A percentile compares a stretch with the other conserved stretches of the same genome.
Conservation (phyloP, 2,888 invertebrate genomes). For the Horisme vitalbata region DNA sequence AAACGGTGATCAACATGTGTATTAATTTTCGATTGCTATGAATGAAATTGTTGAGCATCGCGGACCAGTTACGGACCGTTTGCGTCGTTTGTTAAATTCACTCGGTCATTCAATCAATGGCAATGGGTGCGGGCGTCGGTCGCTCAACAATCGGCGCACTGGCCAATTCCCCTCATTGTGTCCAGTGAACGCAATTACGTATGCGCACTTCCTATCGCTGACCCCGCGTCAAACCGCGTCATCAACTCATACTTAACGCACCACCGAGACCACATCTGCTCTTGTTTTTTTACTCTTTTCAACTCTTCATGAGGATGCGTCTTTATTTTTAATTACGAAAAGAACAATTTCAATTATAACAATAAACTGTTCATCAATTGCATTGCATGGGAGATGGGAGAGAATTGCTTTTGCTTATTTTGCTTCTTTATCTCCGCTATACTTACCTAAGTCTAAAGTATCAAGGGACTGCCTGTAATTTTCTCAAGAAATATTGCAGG, state of each 20-base stretch:
- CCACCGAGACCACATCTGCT: conserved; percentile 58
- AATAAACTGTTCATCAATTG: conserved; percentile 34
- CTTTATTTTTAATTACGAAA: conserved; percentile 45
- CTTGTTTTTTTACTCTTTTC: conserved; percentile 46
- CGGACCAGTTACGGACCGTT: conserved; percentile 58
- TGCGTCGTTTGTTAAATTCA: conserved; percentile 69
- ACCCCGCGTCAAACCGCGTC: conserved; percentile 49
- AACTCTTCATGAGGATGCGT: conserved; percentile 50
- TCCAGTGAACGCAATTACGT: conserved; percentile 76
- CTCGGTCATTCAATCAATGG: conserved; percentile 77
- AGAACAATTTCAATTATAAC: conserved; percentile 46
- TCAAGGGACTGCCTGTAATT: conserved; percentile 13
- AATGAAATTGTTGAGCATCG: conserved; percentile 33
- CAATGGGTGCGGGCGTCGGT: conserved; percentile 77
- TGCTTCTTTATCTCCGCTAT: background rate
- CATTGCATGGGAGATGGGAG: conserved; percentile 40
- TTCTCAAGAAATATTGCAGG: conserved; percentile 17
- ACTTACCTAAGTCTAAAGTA: conserved; percentile 8
- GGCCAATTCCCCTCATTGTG: conserved; percentile 81
- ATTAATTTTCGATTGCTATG: conserved; percentile 20
- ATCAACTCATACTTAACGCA: conserved; percentile 33
- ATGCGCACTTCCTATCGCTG: conserved; percentile 74
- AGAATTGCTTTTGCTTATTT: conserved; percentile 13
- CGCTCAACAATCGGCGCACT: conserved; percentile 79
- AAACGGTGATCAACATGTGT: conserved; percentile 8